Evolutionary conservation across 2,797 vertebrate species (phyloP), one percentile per base, ranked within the genome.

Genomic region (Pseudochaenichthys georgianus): DNA sequence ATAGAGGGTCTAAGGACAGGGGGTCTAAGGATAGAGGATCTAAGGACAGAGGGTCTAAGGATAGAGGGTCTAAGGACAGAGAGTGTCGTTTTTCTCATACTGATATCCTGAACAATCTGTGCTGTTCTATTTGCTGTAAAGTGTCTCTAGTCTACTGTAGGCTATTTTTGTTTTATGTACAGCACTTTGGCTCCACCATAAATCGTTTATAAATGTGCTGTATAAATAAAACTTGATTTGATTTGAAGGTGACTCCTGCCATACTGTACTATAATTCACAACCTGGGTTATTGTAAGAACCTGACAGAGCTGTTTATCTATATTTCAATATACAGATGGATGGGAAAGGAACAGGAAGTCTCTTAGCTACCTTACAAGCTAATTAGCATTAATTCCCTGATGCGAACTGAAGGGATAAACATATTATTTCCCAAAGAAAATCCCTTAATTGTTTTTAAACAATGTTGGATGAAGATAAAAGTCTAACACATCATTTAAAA

Each of bases 191-290:
- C 23, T 23, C 23, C 2, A 23, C 23, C 23, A 23, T 0, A 23
- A 23, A 23, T 23, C 23, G 23, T 23, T 23, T 23, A 23, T 23
- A 23, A 3, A 23, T 23, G 2, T 23, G 23, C 23, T 3, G 23
- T 23, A 23, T 23, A 23, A 23, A 2, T 23, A 23, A 23, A 23
- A 23, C 23, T 23, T 23, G 23, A 23, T 23, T 23, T 2, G 2
- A 2, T 23, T 23, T 23, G 23, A 23, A 23, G 23, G 2, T 4
- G 28, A 52, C 6, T 7, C 19, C 0, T 21, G 57, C 2, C 0
- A 13, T 34, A 6, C 34, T 34, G 7, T 21, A 9, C 41, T 19
- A 43, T 7, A 13, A 11, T 48, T 7, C 63, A 55, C 1, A 34
- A 31, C 16, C 16, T 47, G 45, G 45, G 16, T 47, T 3, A 62